Evolutionary conservation across 2,888 invertebrate genomes (phyloP).

Genomic region (Morinoia aosen): DNA sequence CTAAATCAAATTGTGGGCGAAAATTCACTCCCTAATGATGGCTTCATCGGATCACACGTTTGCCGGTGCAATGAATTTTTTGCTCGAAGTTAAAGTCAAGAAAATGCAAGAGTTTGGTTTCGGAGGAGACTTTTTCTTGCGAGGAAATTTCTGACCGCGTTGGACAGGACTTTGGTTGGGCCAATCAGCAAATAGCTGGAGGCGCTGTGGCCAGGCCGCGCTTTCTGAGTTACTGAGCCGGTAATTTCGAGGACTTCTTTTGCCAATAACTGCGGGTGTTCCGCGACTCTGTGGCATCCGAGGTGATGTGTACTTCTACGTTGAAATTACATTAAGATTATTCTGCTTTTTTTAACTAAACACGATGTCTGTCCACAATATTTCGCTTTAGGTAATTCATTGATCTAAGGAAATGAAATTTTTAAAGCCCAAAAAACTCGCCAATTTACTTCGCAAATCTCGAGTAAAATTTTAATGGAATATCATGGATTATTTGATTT

Average conservation of each 20-base stretch:
- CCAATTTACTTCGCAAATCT: too few species aligned
- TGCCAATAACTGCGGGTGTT: not conserved
- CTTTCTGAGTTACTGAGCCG: conserved; percentile 33
- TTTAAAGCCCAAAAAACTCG: not conserved
- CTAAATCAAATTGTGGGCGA: not conserved
- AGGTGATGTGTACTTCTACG: not conserved
- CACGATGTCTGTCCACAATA: not conserved
- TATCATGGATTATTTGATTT: too few species aligned
- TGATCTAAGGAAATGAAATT: not conserved
- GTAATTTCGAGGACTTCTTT: conserved; percentile 7
- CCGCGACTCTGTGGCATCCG: not conserved
- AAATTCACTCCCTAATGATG: not conserved
- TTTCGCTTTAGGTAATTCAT: not conserved
- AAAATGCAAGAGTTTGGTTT: conserved; percentile 10
- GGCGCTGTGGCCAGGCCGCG: not conserved
- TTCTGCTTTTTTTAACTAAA: not conserved
- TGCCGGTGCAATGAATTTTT: not conserved
- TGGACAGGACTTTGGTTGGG: conserved; percentile 37
- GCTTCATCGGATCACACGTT: not conserved
- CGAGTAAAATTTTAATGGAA: too few species aligned
- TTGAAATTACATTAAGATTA: not conserved
- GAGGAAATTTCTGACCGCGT: conserved; percentile 32
- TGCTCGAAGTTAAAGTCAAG: not conserved
- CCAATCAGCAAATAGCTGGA: conserved; percentile 47
- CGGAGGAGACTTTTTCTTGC: not conserved